Base-by-base conservation (phyloP, 1,140 invertebrate species). In the Cyrtorhinus lividipennis region DNA sequence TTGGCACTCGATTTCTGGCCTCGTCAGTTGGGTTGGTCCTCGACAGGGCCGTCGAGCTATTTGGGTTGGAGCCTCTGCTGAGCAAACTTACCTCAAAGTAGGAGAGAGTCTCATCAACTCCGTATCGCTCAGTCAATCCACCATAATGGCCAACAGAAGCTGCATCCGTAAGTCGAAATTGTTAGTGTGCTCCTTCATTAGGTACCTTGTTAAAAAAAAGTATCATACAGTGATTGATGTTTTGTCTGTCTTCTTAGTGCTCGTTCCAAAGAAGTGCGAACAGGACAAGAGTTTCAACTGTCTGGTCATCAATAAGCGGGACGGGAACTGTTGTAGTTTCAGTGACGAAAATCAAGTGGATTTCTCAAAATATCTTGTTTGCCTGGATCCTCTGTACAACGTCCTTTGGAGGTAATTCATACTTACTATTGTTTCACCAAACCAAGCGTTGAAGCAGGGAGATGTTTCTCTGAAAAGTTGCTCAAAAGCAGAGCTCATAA, bases 1-100 rank as follows among this genome's bases (percentile, higher is more conserved):
- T 0, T 95, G 92, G 90, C 86, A 90, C 71, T 82, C 86, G 62
- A 81, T 85, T 23, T 92, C 93, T 0, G 88, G 84, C 5, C 75
- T 81, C 20, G 84, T 97, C 10, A 84, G 89, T 12, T 83, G 88
- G 48, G 78, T 91, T 53, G 89, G 89, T 0, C 82, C 86, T 0
- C 78, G 80, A 53, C 81, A 82, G 77, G 86, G 83, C 3, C 82
- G 90, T 67, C 82, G 88, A 70, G 94, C 92, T 0, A 92, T 89
- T 1, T 96, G 92, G 92, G 82, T 98, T 25, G 86, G 88, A 1
- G 94, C 94, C 20, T 91, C 90, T 26, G 92, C 90, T 0, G 94
- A 98, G 77, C 89, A 95, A 73, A 98, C 95, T 1, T 95, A 91
- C 69, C 78, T 98, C 18, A 92, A 94, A 74, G 83, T 95, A 46